phyloP scores from a whole-genome alignment of 92 coral and sea anemone genomes.

The Umimayanthus chanpuru region DNA sequence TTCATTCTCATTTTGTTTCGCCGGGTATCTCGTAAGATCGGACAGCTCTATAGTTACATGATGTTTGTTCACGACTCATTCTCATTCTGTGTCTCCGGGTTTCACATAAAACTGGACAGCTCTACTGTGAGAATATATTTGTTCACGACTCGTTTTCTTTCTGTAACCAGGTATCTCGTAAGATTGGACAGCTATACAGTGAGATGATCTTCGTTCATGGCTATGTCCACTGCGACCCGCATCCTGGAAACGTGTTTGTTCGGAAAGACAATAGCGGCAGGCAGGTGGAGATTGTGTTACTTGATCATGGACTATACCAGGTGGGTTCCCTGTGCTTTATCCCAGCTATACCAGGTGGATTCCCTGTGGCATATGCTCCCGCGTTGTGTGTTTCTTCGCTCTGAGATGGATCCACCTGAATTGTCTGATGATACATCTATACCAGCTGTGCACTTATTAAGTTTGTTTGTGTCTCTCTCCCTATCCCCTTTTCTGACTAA shows the following conservation, averaged over 20 bases:
- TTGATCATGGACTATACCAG: conserved; percentile 97
- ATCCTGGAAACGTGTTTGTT: conserved; percentile 94
- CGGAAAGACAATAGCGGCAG: conserved; percentile 57
- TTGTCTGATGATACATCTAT: no score
- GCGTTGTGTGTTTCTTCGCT: no score
- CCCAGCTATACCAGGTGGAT: conserved; percentile 76
- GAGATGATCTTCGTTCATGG: conserved; percentile 99
- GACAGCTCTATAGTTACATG: conserved; percentile 88
- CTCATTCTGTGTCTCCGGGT: no score
- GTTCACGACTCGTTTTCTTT: neutral
- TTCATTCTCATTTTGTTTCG: conserved; percentile 14
- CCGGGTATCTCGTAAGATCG: conserved; percentile 86
- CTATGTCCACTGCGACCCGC: conserved; percentile 97
- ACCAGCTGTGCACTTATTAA: no score
- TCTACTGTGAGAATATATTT: no score
- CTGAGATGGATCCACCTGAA: no score
- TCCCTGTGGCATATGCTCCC: no score
- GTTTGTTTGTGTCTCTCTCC: no score
- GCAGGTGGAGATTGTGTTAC: conserved; percentile 87
- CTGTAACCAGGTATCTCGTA: conserved; percentile 77
- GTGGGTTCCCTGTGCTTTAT: conserved; percentile 45
- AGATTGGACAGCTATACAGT: conserved; percentile 91
- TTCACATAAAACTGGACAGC: no score
- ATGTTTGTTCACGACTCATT: conserved; percentile 81
- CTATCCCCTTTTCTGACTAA: no score